phyloP scores from a whole-genome alignment of 2,113 vertebrate genomes.

The Pithys albifrons region DNA sequence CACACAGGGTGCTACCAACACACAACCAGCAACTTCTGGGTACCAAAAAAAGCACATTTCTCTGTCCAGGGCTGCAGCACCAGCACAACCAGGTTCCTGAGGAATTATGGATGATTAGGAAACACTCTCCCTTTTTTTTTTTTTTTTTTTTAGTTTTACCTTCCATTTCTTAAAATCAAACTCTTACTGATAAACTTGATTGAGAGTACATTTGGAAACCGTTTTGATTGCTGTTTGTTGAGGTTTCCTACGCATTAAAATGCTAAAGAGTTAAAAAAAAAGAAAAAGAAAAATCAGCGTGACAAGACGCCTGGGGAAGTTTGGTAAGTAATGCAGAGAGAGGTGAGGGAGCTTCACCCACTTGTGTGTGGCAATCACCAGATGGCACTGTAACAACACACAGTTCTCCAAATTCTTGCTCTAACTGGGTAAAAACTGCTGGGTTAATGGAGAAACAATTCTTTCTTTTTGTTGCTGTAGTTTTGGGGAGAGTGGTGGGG shows the following conservation, averaged over 20 bases:
- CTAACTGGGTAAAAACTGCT: not conserved
- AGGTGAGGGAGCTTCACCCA: not conserved
- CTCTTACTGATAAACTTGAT: slow-evolving; percentile 47
- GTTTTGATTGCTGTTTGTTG: slow-evolving; percentile 53
- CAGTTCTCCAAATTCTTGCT: not conserved
- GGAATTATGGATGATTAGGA: slow-evolving; percentile 35
- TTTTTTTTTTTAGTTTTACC: not conserved
- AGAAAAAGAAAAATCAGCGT: not conserved
- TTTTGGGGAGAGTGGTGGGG: not conserved
- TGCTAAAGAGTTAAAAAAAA: not conserved
- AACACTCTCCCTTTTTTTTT: slow-evolving; percentile 15
- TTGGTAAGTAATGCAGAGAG: not conserved
- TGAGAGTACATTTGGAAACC: slow-evolving; percentile 61
- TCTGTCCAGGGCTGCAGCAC: not conserved
- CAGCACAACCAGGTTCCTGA: not conserved
- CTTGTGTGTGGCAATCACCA: not conserved
- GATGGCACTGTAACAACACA: slow-evolving; percentile 61
- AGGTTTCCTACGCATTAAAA: slow-evolving; percentile 23
- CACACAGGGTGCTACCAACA: not conserved
- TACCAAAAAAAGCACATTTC: not conserved
- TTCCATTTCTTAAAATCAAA: slow-evolving; percentile 58
- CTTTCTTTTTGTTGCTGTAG: not conserved
- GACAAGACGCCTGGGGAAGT: not conserved
- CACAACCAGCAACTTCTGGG: not conserved
- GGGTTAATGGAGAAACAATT: slow-evolving; percentile 15